Conservation (phyloP, 2,888 invertebrate genomes). For the Laothoe populi region DNA sequence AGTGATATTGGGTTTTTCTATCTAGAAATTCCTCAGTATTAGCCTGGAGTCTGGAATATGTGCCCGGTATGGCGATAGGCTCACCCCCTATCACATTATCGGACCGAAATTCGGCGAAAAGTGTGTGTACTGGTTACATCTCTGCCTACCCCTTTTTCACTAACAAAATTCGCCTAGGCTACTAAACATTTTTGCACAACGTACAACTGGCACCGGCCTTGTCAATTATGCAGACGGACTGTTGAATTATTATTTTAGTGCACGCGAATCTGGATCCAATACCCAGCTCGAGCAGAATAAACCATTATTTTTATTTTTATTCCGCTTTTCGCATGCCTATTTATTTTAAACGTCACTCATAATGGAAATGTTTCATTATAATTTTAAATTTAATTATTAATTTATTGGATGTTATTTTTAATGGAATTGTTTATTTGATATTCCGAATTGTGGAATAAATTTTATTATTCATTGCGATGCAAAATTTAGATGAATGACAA, state of each 20-base stretch:
- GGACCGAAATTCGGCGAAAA: no score
- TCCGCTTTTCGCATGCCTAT: slow-evolving; percentile 33
- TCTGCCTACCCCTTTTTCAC: neutral
- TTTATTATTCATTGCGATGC: neutral
- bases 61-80: no score
- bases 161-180: neutral
- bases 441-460: slow-evolving; percentile 1
- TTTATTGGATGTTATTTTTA: neutral
- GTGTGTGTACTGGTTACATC: no score
- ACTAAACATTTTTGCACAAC: neutral
- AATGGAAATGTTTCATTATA: neutral
- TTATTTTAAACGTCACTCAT: slow-evolving; percentile 32
- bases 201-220: slow-evolving; percentile 43
- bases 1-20: no score
- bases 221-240: slow-evolving; percentile 63
- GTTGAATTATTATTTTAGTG: slow-evolving; percentile 55
- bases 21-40: no score
- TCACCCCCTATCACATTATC: no score
- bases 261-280: slow-evolving; percentile 52
- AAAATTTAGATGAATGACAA: neutral
- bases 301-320: slow-evolving; percentile 26
- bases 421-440: neutral
- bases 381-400: neutral
- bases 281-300: slow-evolving; percentile 38
- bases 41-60: no score